Conservation (phyloP, 1,140 invertebrate species). For the Diabrotica undecimpunctata region DNA sequence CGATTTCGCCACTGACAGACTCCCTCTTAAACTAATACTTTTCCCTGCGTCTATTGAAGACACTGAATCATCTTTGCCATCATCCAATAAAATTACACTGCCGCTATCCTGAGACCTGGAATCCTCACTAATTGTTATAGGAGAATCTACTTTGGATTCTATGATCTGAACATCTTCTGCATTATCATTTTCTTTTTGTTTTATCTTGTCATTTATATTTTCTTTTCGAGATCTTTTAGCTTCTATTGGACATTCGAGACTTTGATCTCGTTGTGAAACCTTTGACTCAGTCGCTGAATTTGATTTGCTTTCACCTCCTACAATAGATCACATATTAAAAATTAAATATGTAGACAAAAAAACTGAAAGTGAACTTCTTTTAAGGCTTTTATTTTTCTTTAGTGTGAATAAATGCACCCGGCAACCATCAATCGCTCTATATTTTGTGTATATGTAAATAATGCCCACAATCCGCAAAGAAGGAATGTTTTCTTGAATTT, state of each 20-base stretch:
- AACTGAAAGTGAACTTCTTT: too few relatives aligned
- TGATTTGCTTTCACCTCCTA: neutral
- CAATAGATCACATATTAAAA: neutral
- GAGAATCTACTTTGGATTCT: slow-evolving; percentile 25
- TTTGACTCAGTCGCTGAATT: neutral
- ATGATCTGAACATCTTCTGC: slow-evolving; percentile 29
- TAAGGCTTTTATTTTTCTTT: too few relatives aligned
- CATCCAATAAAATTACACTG: slow-evolving; percentile 24
- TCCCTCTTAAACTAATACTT: neutral
- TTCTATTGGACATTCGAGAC: slow-evolving; percentile 13
- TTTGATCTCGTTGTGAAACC: slow-evolving; percentile 7
- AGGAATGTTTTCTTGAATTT: too few relatives aligned
- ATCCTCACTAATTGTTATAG: slow-evolving; percentile 33
- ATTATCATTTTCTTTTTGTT: slow-evolving; percentile 22
- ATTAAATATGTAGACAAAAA: too few relatives aligned
- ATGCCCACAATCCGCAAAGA: too few relatives aligned
- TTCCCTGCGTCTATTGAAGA: neutral
- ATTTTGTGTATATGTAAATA: too few relatives aligned
- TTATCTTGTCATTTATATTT: slow-evolving; percentile 15
- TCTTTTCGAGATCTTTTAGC: slow-evolving; percentile 8
- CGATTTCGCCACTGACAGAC: neutral
- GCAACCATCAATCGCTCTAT: too few relatives aligned
- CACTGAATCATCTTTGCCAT: slow-evolving; percentile 19
- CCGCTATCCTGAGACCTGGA: slow-evolving; percentile 32
- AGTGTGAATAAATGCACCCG: too few relatives aligned